Conservation (phyloP, 92 coral and sea anemone species). For the Isaurus tuberculatus region DNA sequence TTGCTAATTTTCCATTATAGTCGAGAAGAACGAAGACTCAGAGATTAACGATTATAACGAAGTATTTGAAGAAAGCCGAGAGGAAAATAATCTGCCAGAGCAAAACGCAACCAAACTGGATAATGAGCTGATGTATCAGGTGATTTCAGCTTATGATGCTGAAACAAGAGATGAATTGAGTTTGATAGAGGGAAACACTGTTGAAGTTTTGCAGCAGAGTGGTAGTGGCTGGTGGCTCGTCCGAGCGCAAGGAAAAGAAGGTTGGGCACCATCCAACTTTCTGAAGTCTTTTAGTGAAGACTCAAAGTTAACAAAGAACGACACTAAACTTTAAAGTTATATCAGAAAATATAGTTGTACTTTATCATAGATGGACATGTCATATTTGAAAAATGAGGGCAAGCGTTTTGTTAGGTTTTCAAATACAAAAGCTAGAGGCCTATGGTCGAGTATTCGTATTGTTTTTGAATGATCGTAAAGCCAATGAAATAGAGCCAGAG, state of each 20-base stretch:
- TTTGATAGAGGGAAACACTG: conserved; percentile 39
- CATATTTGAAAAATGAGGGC: no score
- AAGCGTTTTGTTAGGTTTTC: no score
- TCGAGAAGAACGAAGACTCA: not conserved
- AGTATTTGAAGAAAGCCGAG: conserved; percentile 10
- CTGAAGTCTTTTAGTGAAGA: not conserved
- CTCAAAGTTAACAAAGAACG: not conserved
- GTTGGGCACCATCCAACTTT: conserved; percentile 65
- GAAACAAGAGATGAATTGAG: conserved; percentile 38
- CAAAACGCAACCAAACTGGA: not conserved
- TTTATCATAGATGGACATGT: no score
- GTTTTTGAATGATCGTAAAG: no score
- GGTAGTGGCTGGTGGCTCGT: conserved; percentile 63
- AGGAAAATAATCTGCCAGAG: not conserved
- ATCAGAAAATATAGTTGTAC: not conserved
- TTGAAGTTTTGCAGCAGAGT: conserved; percentile 45
- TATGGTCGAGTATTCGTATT: no score
- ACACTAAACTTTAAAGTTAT: not conserved
- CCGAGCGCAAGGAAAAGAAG: conserved; percentile 52
- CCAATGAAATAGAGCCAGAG: no score
- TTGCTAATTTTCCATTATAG: not conserved
- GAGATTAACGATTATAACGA: conserved; percentile 3
- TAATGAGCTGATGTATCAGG: conserved; percentile 18
- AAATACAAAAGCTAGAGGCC: no score
- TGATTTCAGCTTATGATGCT: conserved; percentile 44